phyloP scores from a whole-genome alignment of 2,113 vertebrate species.

The Micronisus gabar region DNA sequence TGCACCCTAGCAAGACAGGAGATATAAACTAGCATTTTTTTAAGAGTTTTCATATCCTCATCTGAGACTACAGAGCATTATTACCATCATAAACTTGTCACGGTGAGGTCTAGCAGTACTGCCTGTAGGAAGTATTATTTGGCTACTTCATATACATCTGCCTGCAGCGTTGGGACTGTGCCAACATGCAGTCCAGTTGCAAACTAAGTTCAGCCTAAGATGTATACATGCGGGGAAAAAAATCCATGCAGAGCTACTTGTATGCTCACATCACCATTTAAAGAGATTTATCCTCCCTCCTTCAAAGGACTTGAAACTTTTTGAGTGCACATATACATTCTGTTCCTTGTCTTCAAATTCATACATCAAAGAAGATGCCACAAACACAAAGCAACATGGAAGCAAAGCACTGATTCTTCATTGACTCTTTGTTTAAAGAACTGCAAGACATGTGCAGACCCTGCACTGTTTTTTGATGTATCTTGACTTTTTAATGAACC shows the following conservation, averaged over 20 bases:
- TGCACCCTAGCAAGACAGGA: background rate
- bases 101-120: background rate
- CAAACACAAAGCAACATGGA: background rate
- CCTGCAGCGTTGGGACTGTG: constrained; percentile 30
- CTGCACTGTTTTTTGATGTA: background rate
- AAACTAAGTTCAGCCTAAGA: background rate
- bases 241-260: background rate
- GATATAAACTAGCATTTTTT: background rate
- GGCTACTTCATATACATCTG: constrained; percentile 3
- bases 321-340: background rate
- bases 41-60: background rate
- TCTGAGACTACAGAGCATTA: background rate
- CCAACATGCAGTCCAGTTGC: constrained; percentile 35
- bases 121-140: background rate
- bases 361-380: background rate
- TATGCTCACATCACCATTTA: background rate
- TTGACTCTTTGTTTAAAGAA: background rate
- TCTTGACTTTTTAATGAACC: background rate
- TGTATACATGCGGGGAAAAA: background rate
- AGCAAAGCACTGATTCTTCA: background rate
- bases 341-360: background rate
- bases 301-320: background rate
- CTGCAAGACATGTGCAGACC: background rate
- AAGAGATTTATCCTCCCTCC: background rate
- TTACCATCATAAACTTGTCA: background rate